phyloP scores from a whole-genome alignment of 2,888 invertebrate species.

The Geophilus truncorum region DNA sequence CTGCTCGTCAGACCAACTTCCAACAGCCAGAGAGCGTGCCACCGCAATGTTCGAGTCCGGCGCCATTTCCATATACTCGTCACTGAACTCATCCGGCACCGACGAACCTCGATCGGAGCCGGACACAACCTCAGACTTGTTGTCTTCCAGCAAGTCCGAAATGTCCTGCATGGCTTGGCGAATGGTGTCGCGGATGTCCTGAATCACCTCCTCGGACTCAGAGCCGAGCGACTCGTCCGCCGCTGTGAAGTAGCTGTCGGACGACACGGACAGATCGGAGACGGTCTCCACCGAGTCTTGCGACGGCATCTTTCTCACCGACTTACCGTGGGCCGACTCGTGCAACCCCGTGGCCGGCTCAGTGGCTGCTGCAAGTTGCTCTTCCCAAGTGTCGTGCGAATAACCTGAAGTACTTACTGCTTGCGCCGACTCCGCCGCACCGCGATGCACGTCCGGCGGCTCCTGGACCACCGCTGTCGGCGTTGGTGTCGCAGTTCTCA shows the following conservation, averaged over 20 bases:
- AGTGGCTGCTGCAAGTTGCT: slow-evolving; percentile 28
- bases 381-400: neutral
- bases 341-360: neutral
- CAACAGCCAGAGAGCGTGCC: slow-evolving; percentile 29
- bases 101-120: neutral
- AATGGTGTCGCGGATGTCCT: slow-evolving; percentile 22
- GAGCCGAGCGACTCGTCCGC: neutral
- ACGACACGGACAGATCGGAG: neutral
- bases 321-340: neutral
- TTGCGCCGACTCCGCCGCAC: too few species aligned
- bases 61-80: slow-evolving; percentile 18
- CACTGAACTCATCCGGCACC: neutral
- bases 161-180: slow-evolving; percentile 30
- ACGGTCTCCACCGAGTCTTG: neutral
- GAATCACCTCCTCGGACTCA: slow-evolving; percentile 28
- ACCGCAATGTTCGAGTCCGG: neutral
- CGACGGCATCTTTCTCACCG: neutral
- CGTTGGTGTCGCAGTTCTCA: neutral
- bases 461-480: neutral
- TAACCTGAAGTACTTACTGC: neutral
- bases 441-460: neutral
- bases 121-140: neutral
- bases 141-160: slow-evolving; percentile 29
- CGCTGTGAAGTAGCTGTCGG: slow-evolving; percentile 25
- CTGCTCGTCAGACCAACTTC: slow-evolving; percentile 1